phyloP scores from a whole-genome alignment of 1,140 invertebrate genomes.

The Anastatus disparis region DNA sequence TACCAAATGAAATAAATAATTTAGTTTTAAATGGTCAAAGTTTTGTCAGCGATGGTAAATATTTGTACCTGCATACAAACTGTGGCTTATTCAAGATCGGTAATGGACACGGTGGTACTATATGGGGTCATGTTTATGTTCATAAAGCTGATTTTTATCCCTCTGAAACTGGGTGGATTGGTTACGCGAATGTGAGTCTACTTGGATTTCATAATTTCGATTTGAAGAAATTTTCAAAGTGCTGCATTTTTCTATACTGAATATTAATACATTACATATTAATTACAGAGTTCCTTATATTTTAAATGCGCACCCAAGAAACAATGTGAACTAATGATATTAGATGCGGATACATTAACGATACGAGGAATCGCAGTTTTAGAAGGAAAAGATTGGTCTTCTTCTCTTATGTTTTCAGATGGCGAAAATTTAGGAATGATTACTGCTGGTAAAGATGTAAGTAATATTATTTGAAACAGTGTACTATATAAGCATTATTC shows the following conservation, averaged over 20 bases:
- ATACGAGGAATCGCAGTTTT: conserved; percentile 72
- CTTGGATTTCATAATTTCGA: conserved; percentile 24
- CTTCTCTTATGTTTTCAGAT: conserved; percentile 85
- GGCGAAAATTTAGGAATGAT: conserved; percentile 86
- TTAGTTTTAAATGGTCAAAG: conserved; percentile 69
- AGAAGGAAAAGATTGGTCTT: conserved; percentile 72
- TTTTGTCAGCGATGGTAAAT: conserved; percentile 84
- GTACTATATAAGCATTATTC: no score
- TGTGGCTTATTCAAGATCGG: conserved; percentile 88
- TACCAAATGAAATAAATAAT: conserved; percentile 67
- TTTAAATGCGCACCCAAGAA: conserved; percentile 68
- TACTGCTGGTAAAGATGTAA: conserved; percentile 81
- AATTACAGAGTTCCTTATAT: conserved; percentile 70
- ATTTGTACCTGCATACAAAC: conserved; percentile 82
- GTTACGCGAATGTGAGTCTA: conserved; percentile 81
- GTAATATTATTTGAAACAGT: conserved; percentile 46
- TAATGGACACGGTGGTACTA: conserved; percentile 89
- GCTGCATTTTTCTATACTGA: neutral
- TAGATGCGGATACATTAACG: conserved; percentile 71
- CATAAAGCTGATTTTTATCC: conserved; percentile 84
- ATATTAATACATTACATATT: conserved; percentile 13
- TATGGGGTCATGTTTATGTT: conserved; percentile 86
- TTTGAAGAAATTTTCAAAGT: no score
- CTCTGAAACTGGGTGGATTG: conserved; percentile 83
- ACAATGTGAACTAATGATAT: conserved; percentile 72